These are phyloP conservation scores for Dascyllus trimaculatus DNA, from an alignment of 2,113 vertebrate species.

Conservation along the genomic window DNA sequence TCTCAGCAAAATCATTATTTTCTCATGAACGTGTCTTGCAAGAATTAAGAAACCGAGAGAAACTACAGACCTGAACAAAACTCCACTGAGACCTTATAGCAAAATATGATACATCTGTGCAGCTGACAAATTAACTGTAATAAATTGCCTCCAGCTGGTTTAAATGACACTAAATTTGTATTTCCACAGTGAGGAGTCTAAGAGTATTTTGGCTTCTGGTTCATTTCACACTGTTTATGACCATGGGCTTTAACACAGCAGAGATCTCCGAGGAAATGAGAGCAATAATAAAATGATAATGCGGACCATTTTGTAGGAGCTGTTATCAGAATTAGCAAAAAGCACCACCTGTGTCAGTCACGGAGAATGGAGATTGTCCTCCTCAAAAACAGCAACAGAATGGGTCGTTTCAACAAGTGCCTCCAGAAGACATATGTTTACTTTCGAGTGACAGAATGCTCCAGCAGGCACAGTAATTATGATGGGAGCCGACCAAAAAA, in stretches of 20 bases:
- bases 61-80: constrained; percentile 15
- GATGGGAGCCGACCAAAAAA: neutral
- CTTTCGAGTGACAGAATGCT: neutral
- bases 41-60: neutral
- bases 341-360: neutral
- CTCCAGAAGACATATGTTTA: neutral
- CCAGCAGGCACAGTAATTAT: neutral
- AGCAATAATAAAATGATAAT: constrained; percentile 11
- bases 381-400: neutral
- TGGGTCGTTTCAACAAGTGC: neutral
- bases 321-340: neutral
- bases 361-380: neutral
- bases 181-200: neutral
- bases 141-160: constrained; percentile 10
- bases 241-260: neutral
- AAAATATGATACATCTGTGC: constrained; percentile 11
- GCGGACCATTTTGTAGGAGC: neutral
- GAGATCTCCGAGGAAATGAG: neutral
- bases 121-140: constrained; percentile 23
- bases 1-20: neutral
- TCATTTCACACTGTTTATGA: neutral
- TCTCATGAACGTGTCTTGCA: neutral
- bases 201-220: neutral
- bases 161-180: neutral
- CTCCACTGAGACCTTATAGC: neutral